phyloP scores from a whole-genome alignment of 2,113 vertebrate species.

The Corythoichthys intestinalis region DNA sequence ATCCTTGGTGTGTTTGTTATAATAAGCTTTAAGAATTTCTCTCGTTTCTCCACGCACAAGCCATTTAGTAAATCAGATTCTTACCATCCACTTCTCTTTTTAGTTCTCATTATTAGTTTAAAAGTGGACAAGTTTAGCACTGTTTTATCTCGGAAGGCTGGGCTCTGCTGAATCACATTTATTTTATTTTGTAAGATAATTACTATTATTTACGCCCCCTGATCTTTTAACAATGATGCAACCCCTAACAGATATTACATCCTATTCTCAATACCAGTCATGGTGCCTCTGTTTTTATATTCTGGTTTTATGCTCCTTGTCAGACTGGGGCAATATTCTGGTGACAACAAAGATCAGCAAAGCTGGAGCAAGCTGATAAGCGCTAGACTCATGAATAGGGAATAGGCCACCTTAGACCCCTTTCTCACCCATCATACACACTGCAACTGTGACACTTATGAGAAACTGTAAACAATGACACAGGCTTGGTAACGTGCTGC shows the following conservation, averaged over 20 bases:
- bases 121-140: neutral
- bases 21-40: no score
- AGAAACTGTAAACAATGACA: constrained; percentile 24
- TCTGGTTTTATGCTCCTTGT: constrained; percentile 17
- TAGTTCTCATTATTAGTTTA: no score
- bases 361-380: constrained; percentile 52
- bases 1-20: no score
- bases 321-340: constrained; percentile 8
- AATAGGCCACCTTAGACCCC: constrained; percentile 6
- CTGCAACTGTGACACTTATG: neutral
- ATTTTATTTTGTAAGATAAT: neutral
- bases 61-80: no score
- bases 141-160: neutral
- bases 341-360: constrained; percentile 21
- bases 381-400: constrained; percentile 46
- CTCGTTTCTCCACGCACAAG: no score
- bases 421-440: neutral
- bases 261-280: constrained; percentile 5
- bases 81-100: no score
- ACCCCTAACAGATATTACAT: neutral
- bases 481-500: constrained; percentile 23
- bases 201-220: neutral
- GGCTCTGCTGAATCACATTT: neutral
- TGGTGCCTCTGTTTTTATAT: constrained; percentile 29
- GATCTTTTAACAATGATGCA: neutral